Conservation (phyloP, 1,140 invertebrate species). For the Branchinecta lynchi region DNA sequence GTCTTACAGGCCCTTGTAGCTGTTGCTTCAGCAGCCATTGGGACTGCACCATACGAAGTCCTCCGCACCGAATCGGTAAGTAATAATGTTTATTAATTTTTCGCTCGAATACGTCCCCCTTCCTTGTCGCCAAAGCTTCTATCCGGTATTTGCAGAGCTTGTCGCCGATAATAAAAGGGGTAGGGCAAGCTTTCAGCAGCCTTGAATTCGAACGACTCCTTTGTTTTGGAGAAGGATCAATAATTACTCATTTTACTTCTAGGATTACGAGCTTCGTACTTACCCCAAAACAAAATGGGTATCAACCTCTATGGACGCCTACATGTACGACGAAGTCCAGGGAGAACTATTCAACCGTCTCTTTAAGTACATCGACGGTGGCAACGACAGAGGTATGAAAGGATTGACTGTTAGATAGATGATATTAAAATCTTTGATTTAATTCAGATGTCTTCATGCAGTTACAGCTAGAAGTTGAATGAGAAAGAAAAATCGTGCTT, state of each 20-base stretch:
- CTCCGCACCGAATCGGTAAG: slow-evolving; percentile 1
- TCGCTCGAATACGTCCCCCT: neutral
- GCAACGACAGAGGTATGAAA: neutral
- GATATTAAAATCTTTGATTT: neutral
- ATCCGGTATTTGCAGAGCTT: neutral
- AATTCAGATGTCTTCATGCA: no score
- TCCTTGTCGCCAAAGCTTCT: neutral
- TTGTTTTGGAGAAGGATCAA: neutral
- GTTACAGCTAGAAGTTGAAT: no score
- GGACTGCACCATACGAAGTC: slow-evolving; percentile 12
- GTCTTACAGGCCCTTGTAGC: neutral
- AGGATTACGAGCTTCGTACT: slow-evolving; percentile 4
- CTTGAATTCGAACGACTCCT: neutral
- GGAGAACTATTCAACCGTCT: slow-evolving; percentile 11
- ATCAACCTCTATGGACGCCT: slow-evolving; percentile 1
- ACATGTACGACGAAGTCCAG: neutral
- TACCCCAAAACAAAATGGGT: slow-evolving; percentile 12
- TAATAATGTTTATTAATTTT: neutral
- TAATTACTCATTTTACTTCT: neutral
- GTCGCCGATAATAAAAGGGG: neutral
- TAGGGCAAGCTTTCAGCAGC: neutral
- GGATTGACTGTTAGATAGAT: neutral
- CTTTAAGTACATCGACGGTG: slow-evolving; percentile 10
- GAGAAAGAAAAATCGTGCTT: no score
- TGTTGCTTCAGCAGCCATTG: neutral